phyloP scores from a whole-genome alignment of 2,797 vertebrate genomes.

The Spheniscus humboldti region DNA sequence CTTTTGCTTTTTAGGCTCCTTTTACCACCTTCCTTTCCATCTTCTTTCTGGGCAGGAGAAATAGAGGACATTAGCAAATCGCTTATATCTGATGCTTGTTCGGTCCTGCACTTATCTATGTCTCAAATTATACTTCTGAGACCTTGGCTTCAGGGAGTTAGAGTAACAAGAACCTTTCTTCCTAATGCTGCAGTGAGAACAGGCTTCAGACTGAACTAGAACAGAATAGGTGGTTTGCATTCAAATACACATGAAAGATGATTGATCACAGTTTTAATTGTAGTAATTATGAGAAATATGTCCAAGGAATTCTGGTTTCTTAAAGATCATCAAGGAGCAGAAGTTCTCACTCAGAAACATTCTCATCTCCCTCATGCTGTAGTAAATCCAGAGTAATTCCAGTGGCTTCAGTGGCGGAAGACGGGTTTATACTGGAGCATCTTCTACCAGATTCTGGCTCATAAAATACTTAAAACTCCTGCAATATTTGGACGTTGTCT shows the following conservation, averaged over 20 bases:
- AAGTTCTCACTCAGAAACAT: background rate
- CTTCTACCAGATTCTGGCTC: background rate
- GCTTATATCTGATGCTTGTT: background rate
- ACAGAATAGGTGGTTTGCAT: background rate
- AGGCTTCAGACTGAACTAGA: background rate
- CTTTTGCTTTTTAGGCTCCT: background rate
- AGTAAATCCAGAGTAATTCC: background rate
- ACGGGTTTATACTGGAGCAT: background rate
- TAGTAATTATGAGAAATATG: background rate
- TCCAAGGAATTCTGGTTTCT: background rate
- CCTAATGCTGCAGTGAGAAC: background rate
- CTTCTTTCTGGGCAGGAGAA: background rate
- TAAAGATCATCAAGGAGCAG: background rate
- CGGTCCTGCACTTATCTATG: background rate
- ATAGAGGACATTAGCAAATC: background rate
- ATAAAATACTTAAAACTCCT: background rate
- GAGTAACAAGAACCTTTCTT: background rate
- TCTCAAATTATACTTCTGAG: background rate
- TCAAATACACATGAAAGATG: background rate
- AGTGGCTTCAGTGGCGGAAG: background rate
- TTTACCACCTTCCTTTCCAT: background rate
- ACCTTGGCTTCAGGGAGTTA: background rate
- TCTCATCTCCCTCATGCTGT: background rate
- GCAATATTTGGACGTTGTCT: background rate
- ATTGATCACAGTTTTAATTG: background rate